A percentile compares a stretch with the other conserved stretches of the same genome.
Conservation (phyloP, 2,888 invertebrate genomes). For the Spodoptera littoralis region DNA sequence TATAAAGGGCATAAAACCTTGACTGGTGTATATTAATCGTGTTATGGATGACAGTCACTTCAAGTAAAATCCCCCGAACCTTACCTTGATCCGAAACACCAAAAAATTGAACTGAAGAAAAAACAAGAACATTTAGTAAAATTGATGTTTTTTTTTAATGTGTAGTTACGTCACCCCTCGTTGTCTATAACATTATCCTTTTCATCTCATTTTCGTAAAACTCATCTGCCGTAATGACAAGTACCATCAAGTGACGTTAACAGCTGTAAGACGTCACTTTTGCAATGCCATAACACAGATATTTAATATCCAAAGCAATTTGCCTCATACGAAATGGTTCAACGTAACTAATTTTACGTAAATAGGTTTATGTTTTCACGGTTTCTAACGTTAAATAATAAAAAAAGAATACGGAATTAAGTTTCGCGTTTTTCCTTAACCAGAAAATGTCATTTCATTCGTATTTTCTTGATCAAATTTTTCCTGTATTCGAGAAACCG, state of each 20-base stretch:
- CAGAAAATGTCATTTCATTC: constrained; percentile 19
- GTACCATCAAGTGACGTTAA: constrained; percentile 34
- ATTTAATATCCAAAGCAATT: constrained; percentile 33
- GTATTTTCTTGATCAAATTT: constrained; percentile 20
- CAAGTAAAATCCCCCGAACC: too few relatives aligned
- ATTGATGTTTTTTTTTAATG: constrained; percentile 15
- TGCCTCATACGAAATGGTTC: constrained; percentile 13
- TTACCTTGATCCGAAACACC: too few relatives aligned
- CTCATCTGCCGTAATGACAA: constrained; percentile 38
- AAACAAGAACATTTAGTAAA: constrained; percentile 19
- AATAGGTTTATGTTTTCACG: constrained; percentile 16
- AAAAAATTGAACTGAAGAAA: too few relatives aligned
- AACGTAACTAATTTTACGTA: constrained; percentile 26
- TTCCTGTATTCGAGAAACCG: constrained; percentile 17
- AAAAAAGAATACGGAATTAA: constrained; percentile 32
- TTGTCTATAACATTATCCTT: constrained; percentile 50
- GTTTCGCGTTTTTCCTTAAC: constrained; percentile 28
- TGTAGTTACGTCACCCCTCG: constrained; percentile 30
- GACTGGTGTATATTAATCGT: too few relatives aligned
- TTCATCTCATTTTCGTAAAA: constrained; percentile 37
- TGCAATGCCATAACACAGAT: constrained; percentile 10
- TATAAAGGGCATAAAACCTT: too few relatives aligned
- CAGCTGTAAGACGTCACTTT: constrained; percentile 18
- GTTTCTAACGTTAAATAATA: constrained; percentile 26
- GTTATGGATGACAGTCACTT: too few relatives aligned